Base-by-base conservation (phyloP, 2,113 vertebrate genomes). In the Sphaerodactylus townsendi region DNA sequence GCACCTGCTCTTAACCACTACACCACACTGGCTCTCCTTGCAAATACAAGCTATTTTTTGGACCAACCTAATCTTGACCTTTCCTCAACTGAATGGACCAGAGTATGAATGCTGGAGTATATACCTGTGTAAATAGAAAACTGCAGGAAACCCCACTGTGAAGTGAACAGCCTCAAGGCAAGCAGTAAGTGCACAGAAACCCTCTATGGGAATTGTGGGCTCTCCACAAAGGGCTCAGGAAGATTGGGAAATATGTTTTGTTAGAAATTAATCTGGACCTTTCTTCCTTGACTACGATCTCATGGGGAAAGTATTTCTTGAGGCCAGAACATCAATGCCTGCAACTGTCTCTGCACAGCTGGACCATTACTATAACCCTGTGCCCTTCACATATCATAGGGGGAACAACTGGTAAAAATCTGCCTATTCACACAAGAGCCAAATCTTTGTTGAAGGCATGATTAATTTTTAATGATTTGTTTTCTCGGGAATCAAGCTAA, bases 381-480 rank as follows among this genome's bases (percentile, higher is more conserved):
- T 62, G 66, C 23, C 68, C 76, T 94, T 75, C 21, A 72, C 64
- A 90, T 91, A 76, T 85, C 35, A 68, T 70, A 66, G 15, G 83
- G 87, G 81, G 86, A 94, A 82, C 46, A 85, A 35, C 75, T 90
- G 77, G 64, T 90, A 77, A 88, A 53, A 71, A 84, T 90, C 83
- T 87, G 74, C 88, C 77, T 84, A 66, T 39, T 94, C 87, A 85
- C 19, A 66, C 44, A 87, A 79, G 77, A 87, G 35, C 85, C 83
- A 93, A 94, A 94, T 92, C 23, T 83, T 14, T 92, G 28, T 90
- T 91, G 93, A 95, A 93, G 91, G 68, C 17, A 8, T 5, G 62
- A 84, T 93, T 93, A 95, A 95, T 94, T 93, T 95, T 96, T 93
- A 93, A 95, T 95, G 85, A 81, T 87, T 83, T 85, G 66, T 85